Percentiles rank a stretch among this genome's conserved stretches.
Evolutionary conservation across 2,888 invertebrate species (phyloP).

Genomic region (Andrena minutula): DNA sequence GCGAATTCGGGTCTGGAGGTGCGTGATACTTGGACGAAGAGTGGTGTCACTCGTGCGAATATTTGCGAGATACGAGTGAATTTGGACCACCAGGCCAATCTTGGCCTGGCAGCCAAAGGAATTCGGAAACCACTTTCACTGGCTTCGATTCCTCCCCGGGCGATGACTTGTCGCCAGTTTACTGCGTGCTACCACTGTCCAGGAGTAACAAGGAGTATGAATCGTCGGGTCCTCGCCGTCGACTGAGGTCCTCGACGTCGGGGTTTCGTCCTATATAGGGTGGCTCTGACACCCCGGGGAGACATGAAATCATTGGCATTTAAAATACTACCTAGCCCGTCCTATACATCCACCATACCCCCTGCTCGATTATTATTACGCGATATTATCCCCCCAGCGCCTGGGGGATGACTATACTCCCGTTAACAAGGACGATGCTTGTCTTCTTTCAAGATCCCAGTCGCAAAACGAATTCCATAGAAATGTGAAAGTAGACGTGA

Average conservation of each 20-base stretch:
- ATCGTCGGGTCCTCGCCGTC: constrained; percentile 57
- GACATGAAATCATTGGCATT: constrained; percentile 84
- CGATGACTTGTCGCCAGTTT: neutral
- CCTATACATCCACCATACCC: constrained; percentile 52
- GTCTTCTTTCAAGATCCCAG: constrained; percentile 1
- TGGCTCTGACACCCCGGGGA: constrained; percentile 75
- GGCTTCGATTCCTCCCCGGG: constrained; percentile 37
- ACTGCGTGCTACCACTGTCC: constrained; percentile 15
- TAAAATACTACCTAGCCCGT: constrained; percentile 78
- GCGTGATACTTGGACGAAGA: neutral
- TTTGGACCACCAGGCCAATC: constrained; percentile 35
- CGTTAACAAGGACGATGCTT: constrained; percentile 22
- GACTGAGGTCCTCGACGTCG: constrained; percentile 72
- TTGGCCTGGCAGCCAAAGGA: constrained; percentile 37
- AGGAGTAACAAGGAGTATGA: constrained; percentile 22
- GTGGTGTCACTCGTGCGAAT: neutral
- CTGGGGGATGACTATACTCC: constrained; percentile 50
- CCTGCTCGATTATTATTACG: constrained; percentile 65
- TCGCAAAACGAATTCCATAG: neutral
- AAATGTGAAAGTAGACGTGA: neutral
- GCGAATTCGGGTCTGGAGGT: neutral
- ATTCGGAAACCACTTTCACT: constrained; percentile 75
- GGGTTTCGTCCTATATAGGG: constrained; percentile 77
- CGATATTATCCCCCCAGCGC: constrained; percentile 67
- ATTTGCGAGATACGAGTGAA: constrained; percentile 15